Evolutionary conservation across 92 coral and sea anemone species (phyloP).

Genomic region (Porites evermanni): DNA sequence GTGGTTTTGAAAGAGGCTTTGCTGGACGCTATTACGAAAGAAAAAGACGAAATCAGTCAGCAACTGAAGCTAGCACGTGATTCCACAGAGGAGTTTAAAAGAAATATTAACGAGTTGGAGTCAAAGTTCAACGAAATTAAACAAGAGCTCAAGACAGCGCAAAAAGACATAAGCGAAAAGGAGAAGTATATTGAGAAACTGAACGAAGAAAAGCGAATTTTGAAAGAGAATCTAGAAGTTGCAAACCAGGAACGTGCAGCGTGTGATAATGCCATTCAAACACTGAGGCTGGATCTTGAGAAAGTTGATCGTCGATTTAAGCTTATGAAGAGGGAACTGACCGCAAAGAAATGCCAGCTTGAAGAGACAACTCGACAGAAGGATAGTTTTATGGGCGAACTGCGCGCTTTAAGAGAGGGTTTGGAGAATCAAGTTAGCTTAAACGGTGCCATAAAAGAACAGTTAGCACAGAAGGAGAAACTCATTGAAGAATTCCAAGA

Average conservation of each 20-base stretch:
- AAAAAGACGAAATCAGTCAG: conserved; percentile 64
- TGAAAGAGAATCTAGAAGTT: conserved; percentile 52
- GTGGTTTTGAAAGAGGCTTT: conserved; percentile 49
- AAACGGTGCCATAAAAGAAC: conserved; percentile 65
- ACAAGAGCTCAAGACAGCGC: conserved; percentile 56
- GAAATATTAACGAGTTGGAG: conserved; percentile 54
- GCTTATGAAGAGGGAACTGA: conserved; percentile 81
- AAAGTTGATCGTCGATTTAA: conserved; percentile 92
- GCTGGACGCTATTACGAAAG: conserved; percentile 51
- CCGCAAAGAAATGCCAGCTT: conserved; percentile 68
- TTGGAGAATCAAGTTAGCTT: conserved; percentile 60
- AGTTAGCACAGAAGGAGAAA: conserved; percentile 64
- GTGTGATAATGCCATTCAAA: conserved; percentile 80
- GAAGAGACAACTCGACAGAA: conserved; percentile 73
- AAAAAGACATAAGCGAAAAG: conserved; percentile 39
- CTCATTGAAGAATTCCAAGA: conserved; percentile 52
- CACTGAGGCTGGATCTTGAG: conserved; percentile 78
- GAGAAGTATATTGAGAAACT: conserved; percentile 56
- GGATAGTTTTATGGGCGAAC: conserved; percentile 64
- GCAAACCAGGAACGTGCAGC: conserved; percentile 79
- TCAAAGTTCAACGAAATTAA: conserved; percentile 38
- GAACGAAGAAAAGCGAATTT: conserved; percentile 65
- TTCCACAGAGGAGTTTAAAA: conserved; percentile 54
- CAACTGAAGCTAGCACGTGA: conserved; percentile 65
- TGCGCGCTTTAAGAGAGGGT: conserved; percentile 67